Conservation (phyloP, 2,797 vertebrate species). For the Squalus acanthias region DNA sequence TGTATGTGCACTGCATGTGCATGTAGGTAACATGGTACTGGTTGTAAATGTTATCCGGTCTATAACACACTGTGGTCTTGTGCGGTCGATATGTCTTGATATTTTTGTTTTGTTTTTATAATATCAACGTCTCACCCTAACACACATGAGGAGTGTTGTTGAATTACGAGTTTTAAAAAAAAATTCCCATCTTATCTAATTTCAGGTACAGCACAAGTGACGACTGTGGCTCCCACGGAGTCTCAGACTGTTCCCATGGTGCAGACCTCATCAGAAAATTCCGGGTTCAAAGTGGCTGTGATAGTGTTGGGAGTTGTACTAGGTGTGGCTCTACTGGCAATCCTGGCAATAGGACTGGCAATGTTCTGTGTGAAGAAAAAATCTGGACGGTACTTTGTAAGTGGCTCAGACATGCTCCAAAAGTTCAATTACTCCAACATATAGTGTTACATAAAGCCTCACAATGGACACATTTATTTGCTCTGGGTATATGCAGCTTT, state of each 20-base stretch:
- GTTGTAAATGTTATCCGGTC: background rate
- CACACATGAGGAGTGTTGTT: too few relatives aligned
- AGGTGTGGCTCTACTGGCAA: too few relatives aligned
- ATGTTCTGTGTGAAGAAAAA: too few relatives aligned
- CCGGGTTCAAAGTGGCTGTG: background rate
- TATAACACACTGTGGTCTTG: background rate
- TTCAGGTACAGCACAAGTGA: background rate
- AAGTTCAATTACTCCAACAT: background rate
- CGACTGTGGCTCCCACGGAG: background rate
- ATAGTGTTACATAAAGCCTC: too few relatives aligned
- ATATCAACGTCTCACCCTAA: too few relatives aligned
- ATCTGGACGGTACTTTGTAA: background rate
- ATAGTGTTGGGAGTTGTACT: background rate
- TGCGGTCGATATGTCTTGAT: background rate
- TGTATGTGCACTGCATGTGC: background rate
- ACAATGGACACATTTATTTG: background rate
- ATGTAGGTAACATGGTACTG: too few relatives aligned
- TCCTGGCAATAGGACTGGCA: too few relatives aligned
- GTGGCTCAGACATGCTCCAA: background rate
- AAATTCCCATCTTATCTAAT: background rate
- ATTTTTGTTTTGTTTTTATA: background rate
- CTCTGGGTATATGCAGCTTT: background rate
- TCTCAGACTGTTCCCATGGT: background rate
- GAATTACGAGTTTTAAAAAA: background rate
- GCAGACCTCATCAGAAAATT: background rate